These are phyloP conservation scores for Ancistrus triradiatus DNA, from an alignment of 2,113 vertebrate genomes.

Conservation along the genomic window DNA sequence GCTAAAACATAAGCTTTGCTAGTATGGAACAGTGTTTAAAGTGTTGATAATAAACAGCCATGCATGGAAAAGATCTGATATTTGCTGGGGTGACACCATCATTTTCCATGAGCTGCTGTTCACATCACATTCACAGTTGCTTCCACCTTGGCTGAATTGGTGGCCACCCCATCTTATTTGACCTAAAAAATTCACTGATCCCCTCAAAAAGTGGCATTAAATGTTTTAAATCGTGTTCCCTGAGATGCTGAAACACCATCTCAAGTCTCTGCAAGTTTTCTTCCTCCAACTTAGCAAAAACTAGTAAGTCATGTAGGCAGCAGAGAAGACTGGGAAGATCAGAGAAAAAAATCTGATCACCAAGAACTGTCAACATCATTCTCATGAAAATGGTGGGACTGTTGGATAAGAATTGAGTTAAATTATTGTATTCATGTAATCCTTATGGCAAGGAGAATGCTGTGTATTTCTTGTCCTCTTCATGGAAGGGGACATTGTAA, in stretches of 20 bases:
- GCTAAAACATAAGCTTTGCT: too few relatives aligned
- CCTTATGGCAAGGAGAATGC: conserved; percentile 25
- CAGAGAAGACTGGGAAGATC: conserved; percentile 37
- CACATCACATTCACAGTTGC: too few relatives aligned
- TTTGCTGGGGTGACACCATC: too few relatives aligned
- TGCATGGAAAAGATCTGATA: too few relatives aligned
- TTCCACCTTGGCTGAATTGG: too few relatives aligned
- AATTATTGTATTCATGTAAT: conserved; percentile 9
- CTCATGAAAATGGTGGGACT: conserved; percentile 32
- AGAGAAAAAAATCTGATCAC: conserved; percentile 29
- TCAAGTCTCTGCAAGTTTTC: conserved; percentile 6
- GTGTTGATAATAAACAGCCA: too few relatives aligned
- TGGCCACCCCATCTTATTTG: too few relatives aligned
- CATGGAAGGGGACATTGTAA: conserved; percentile 24
- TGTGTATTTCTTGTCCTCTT: conserved; percentile 19
- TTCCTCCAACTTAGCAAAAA: conserved; percentile 20
- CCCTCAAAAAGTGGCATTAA: too few relatives aligned
- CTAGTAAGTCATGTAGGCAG: conserved; percentile 31
- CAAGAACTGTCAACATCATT: conserved; percentile 35
- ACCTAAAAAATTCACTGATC: too few relatives aligned
- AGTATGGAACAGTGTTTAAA: too few relatives aligned
- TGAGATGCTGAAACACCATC: conserved; percentile 6
- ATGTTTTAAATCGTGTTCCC: conserved; percentile 9
- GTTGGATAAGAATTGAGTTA: conserved; percentile 12
- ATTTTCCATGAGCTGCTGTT: too few relatives aligned